Conservation (phyloP, 30 jellyfish, hydroid and myxozoan genomes). For the Nemopilema nomurai region DNA sequence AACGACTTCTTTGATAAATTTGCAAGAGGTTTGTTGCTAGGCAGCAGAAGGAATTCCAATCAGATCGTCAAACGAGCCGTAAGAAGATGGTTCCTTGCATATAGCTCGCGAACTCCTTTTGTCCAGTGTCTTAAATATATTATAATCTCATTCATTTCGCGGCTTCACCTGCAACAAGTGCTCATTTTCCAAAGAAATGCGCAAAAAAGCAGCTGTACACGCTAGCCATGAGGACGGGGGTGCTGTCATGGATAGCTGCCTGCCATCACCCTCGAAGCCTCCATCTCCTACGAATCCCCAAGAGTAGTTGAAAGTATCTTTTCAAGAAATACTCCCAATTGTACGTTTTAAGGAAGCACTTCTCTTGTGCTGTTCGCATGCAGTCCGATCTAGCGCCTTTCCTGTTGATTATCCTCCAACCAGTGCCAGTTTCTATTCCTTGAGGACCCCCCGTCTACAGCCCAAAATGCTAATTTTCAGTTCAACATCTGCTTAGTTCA, state of each 20-base stretch:
- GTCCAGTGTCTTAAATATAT: slow-evolving; percentile 13
- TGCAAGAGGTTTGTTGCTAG: slow-evolving; percentile 16
- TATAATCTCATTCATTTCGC: slow-evolving; percentile 20
- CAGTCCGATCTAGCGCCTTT: not conserved
- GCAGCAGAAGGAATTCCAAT: not conserved
- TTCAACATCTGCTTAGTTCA: not conserved
- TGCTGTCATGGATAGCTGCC: no score
- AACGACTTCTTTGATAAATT: not conserved
- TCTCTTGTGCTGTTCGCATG: not conserved
- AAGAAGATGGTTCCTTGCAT: slow-evolving; percentile 1
- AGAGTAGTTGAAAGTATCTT: no score
- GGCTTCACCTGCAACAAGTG: slow-evolving; percentile 39
- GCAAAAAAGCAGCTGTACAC: slow-evolving; percentile 28
- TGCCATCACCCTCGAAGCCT: no score
- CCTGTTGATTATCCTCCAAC: not conserved
- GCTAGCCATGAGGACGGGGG: slow-evolving; percentile 1
- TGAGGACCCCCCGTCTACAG: not conserved
- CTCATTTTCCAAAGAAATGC: slow-evolving; percentile 34
- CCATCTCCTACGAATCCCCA: no score
- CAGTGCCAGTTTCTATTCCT: not conserved
- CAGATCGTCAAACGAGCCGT: not conserved
- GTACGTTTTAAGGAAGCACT: no score
- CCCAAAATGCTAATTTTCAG: not conserved
- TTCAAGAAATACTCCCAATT: no score
- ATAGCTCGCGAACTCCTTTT: slow-evolving; percentile 5